These are phyloP conservation scores for Lycia hirtaria DNA, from an alignment of 2,888 invertebrate species.

Conservation along the genomic window DNA sequence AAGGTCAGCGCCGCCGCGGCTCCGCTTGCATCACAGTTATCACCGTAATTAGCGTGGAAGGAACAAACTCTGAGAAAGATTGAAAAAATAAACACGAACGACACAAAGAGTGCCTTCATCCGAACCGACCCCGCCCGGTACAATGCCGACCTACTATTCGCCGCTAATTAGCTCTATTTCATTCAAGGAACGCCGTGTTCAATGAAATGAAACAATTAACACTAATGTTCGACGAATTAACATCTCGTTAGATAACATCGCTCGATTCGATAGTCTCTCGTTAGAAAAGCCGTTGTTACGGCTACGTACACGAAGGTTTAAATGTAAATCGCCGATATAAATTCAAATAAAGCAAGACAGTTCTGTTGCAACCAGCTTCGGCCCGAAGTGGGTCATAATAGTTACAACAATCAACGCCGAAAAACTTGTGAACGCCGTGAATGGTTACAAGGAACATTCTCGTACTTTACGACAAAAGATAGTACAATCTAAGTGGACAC, in stretches of 20 bases:
- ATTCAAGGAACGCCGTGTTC: constrained; percentile 68
- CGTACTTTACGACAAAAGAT: constrained; percentile 51
- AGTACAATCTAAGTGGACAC: constrained; percentile 59
- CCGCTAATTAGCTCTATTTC: constrained; percentile 72
- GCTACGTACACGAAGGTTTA: constrained; percentile 25
- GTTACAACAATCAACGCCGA: constrained; percentile 74
- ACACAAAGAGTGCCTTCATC: constrained; percentile 77
- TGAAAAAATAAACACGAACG: constrained; percentile 73
- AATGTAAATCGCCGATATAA: constrained; percentile 45
- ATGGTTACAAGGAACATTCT: constrained; percentile 44
- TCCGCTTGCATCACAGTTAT: constrained; percentile 62
- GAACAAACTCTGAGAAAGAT: constrained; percentile 61
- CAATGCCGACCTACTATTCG: constrained; percentile 74
- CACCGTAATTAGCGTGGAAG: constrained; percentile 66
- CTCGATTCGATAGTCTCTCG: constrained; percentile 33
- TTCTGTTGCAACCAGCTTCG: constrained; percentile 54
- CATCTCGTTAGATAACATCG: constrained; percentile 46
- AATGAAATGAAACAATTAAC: constrained; percentile 63
- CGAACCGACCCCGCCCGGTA: constrained; percentile 59
- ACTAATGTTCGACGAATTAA: constrained; percentile 49
- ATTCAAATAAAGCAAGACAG: constrained; percentile 62
- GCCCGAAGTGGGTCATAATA: constrained; percentile 70
- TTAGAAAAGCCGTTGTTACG: constrained; percentile 31
- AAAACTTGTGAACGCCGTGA: constrained; percentile 52
- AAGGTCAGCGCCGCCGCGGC: constrained; percentile 44